phyloP scores from a whole-genome alignment of 1,140 invertebrate genomes.

The Apis mellifera region Amel_HAv3.1 CM009944.2:5555001-5555500 shows the following conservation, averaged over 20 bases:
- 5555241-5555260: not conserved
- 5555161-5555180: not conserved
- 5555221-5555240: not conserved
- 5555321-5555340: not conserved
- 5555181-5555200: too few species aligned
- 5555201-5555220: not conserved
- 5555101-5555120: conserved; percentile 21
- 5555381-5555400: conserved; percentile 29
- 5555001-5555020: not conserved
- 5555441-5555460: not conserved
- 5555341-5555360: conserved; percentile 37
- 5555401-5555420: conserved; percentile 42
- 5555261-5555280: not conserved
- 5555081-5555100: not conserved
- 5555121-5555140: conserved; percentile 44
- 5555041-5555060: not conserved
- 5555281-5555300: not conserved
- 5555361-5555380: conserved; percentile 43
- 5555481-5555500: conserved; percentile 33
- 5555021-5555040: not conserved
- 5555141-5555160: conserved; percentile 11
- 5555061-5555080: not conserved
- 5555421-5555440: conserved; percentile 31
- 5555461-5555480: conserved; percentile 27
- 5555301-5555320: conserved; percentile 1